Evolutionary conservation across 2,797 vertebrate genomes (phyloP).

Genomic region (Pachyuromys duprasi): DNA sequence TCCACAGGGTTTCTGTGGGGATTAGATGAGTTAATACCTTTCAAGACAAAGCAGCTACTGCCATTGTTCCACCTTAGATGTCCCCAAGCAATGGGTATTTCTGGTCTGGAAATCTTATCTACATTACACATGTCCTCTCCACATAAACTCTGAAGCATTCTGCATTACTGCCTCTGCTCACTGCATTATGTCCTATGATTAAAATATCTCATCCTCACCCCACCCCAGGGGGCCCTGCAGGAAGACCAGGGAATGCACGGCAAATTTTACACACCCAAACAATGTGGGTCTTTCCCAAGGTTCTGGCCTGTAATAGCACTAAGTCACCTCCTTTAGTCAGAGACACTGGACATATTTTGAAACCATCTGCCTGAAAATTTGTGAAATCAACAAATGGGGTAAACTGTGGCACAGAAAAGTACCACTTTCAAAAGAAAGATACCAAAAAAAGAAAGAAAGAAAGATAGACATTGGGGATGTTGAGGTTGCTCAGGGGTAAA

Average conservation of each 20-base stretch:
- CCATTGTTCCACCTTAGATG: neutral
- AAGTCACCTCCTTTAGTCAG: slow-evolving; percentile 50
- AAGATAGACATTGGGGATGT: neutral
- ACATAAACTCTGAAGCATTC: neutral
- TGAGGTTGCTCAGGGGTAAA: neutral
- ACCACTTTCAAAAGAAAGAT: slow-evolving; percentile 15
- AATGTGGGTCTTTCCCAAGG: slow-evolving; percentile 53
- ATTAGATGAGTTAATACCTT: neutral
- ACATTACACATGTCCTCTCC: neutral
- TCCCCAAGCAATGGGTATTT: neutral
- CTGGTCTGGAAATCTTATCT: neutral
- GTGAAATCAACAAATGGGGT: slow-evolving; percentile 60
- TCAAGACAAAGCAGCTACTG: neutral
- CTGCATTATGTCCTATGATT: slow-evolving; percentile 66
- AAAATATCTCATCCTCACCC: slow-evolving; percentile 70
- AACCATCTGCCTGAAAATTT: slow-evolving; percentile 62
- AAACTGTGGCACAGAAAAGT: neutral
- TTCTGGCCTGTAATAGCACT: slow-evolving; percentile 67
- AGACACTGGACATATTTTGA: slow-evolving; percentile 80
- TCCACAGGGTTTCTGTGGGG: neutral
- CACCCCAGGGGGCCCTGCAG: slow-evolving; percentile 55
- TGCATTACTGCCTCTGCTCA: neutral
- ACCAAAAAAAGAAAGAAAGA: neutral
- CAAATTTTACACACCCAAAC: slow-evolving; percentile 72
- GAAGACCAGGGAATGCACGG: slow-evolving; percentile 33